These are phyloP conservation scores for Callipepla squamata DNA, from an alignment of 2,113 vertebrate genomes.

Conservation along the genomic window DNA sequence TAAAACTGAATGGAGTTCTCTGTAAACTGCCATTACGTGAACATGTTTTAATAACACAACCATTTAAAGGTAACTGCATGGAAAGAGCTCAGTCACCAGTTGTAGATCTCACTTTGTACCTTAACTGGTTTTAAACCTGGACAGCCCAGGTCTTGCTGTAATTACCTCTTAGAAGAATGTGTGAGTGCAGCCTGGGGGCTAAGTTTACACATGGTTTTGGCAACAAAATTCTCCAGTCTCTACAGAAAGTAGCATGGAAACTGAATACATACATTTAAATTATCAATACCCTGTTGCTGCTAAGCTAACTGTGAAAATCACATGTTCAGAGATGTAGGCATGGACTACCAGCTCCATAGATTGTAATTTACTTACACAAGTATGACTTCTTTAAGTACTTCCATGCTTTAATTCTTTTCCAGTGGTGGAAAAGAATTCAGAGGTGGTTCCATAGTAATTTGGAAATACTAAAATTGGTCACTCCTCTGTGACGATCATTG, in stretches of 20 bases:
- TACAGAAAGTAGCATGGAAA: neutral
- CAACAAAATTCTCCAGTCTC: neutral
- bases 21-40: constrained; percentile 32
- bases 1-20: constrained; percentile 21
- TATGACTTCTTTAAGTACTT: neutral
- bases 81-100: constrained; percentile 38
- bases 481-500: neutral
- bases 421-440: neutral
- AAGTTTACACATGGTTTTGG: neutral
- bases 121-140: constrained; percentile 19
- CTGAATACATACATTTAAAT: neutral
- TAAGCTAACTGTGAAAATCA: constrained; percentile 1
- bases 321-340: neutral
- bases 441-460: neutral
- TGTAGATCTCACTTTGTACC: constrained; percentile 29
- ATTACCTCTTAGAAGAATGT: neutral
- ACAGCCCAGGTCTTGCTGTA: constrained; percentile 14
- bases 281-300: neutral
- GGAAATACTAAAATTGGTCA: neutral
- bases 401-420: neutral
- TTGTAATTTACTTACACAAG: neutral
- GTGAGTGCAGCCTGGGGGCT: neutral
- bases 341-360: neutral
- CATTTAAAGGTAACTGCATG: constrained; percentile 5
- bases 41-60: constrained; percentile 42